Base-by-base conservation (phyloP, 2,797 vertebrate genomes). In the Lagocephalus sceleratus region DNA sequence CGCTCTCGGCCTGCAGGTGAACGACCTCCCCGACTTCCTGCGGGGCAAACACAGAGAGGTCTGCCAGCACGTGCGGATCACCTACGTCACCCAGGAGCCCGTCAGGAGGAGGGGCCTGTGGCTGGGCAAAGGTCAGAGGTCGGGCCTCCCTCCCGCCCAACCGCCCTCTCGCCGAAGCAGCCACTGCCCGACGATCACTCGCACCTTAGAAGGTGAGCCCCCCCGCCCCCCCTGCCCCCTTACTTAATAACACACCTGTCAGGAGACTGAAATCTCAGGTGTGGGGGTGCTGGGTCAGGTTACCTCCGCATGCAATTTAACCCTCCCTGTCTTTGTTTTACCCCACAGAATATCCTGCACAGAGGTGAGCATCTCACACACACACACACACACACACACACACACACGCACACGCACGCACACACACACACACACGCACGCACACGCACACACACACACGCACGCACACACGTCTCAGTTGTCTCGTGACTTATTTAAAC, bases 21-120 rank as follows among this genome's bases (percentile, higher is more conserved):
- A 92, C 2, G 92, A 93, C 79, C 76, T 92, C 25, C 92, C 93
- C 20, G 88, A 90, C 25, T 94, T 94, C 84, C 84, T 94, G 49
- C 84, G 67, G 11, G 82, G 87, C 17, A 85, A 78, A 46, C 80
- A 90, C 17, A 79, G 89, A 45, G 88, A 93, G 15, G 81, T 55
- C 63, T 92, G 91, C 8, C 91, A 93, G 61, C 92, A 94, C 64
- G 88, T 93, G 26, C 81, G 87, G 3, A 79, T 94, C 25, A 58
- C 77, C 57, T 87, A 91, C 38, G 43, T 82, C 47, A 58, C 86
- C 1, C 51, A 68, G 11, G 79, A 83, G 48, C 61, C 84, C 21
- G 41, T 62, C 6, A 55, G 42, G 26, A 88, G 76, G 67, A 54
- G 54, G 10, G 47, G 21, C 0, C 44, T 56, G 42, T 73, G 70